Evolutionary conservation across 2,797 vertebrate genomes (phyloP).

Genomic region (Rhyacichthys aspro): DNA sequence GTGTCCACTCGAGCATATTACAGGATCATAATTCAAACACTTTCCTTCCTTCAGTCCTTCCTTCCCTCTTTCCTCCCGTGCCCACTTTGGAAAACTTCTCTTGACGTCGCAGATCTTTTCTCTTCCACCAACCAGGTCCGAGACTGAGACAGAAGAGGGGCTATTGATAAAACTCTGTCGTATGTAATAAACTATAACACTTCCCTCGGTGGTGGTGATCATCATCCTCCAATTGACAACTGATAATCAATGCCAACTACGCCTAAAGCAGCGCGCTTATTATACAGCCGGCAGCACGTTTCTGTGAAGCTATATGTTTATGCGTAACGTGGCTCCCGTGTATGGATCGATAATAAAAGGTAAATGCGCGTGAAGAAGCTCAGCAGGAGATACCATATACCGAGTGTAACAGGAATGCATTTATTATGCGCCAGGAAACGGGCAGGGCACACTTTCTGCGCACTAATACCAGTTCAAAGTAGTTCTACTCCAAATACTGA

Average conservation of each 20-base stretch:
- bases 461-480: background rate
- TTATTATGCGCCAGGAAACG: slow-evolving; percentile 13
- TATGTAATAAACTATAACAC: slow-evolving; percentile 56
- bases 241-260: slow-evolving; percentile 32
- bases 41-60: slow-evolving; percentile 59
- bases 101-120: slow-evolving; percentile 9
- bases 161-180: slow-evolving; percentile 34
- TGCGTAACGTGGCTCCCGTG: background rate
- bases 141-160: background rate
- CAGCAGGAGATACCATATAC: slow-evolving; percentile 6
- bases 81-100: slow-evolving; percentile 20
- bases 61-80: slow-evolving; percentile 23
- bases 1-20: slow-evolving; percentile 63
- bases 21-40: slow-evolving; percentile 71
- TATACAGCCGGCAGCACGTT: slow-evolving; percentile 9
- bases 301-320: slow-evolving; percentile 12
- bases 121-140: slow-evolving; percentile 24
- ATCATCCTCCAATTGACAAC: slow-evolving; percentile 24
- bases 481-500: background rate
- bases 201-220: slow-evolving; percentile 36
- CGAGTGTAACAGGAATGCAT: background rate
- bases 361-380: slow-evolving; percentile 12
- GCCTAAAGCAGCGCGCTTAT: slow-evolving; percentile 14
- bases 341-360: slow-evolving; percentile 12
- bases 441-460: slow-evolving; percentile 5